Evolutionary conservation across 1,140 invertebrate species (phyloP).

Genomic region (Dufourea novaeangliae): DNA sequence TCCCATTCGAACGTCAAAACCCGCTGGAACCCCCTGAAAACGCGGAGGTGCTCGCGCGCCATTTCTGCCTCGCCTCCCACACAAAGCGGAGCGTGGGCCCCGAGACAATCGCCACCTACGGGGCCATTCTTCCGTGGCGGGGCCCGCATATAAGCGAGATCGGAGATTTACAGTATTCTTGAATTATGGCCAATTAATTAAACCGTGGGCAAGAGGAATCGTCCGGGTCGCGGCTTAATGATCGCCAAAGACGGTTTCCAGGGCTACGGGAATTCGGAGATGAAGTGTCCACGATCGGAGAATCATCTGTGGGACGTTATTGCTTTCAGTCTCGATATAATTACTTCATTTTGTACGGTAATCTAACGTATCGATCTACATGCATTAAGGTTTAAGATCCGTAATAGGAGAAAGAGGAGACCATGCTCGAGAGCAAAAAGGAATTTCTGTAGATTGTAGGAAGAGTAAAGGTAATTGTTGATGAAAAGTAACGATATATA

Average conservation of each 20-base stretch:
- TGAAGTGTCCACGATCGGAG: not conserved
- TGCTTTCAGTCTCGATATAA: too few species aligned
- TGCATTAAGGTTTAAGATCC: too few species aligned
- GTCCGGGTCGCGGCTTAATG: slow-evolving; percentile 45
- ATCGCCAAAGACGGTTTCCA: slow-evolving; percentile 40
- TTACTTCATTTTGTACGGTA: not conserved
- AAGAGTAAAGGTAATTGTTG: too few species aligned
- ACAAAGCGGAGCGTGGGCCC: slow-evolving; percentile 69
- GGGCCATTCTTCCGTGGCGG: slow-evolving; percentile 64
- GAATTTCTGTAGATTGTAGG: too few species aligned
- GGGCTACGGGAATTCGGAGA: slow-evolving; percentile 28
- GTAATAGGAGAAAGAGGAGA: too few species aligned
- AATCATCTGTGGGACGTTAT: not conserved
- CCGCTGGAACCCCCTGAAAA: slow-evolving; percentile 2
- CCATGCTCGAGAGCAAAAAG: too few species aligned
- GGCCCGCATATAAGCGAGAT: slow-evolving; percentile 63
- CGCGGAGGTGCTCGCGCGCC: slow-evolving; percentile 34
- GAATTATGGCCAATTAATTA: slow-evolving; percentile 80
- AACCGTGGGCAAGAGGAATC: slow-evolving; percentile 54
- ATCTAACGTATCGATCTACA: not conserved
- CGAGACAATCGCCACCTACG: slow-evolving; percentile 78
- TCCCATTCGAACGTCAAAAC: slow-evolving; percentile 21
- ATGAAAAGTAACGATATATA: too few species aligned
- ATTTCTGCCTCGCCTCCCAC: slow-evolving; percentile 72
- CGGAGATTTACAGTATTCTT: slow-evolving; percentile 77